phyloP scores from a whole-genome alignment of 2,797 vertebrate species.

The Phaenicophaeus curvirostris region DNA sequence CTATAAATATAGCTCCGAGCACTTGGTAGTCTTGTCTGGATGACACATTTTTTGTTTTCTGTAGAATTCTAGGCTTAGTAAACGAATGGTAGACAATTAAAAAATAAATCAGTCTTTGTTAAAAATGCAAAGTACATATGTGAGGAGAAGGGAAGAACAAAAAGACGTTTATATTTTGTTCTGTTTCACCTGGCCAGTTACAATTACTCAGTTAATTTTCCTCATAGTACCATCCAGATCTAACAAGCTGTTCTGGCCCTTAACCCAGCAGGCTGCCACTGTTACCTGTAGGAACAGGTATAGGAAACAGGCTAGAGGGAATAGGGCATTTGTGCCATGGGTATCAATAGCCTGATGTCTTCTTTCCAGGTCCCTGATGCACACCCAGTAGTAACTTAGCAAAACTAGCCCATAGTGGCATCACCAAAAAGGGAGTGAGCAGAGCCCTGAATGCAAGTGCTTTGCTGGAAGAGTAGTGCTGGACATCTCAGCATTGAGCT shows the following conservation, averaged over 20 bases:
- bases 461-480: neutral
- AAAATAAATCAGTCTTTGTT: neutral
- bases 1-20: neutral
- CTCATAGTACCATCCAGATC: neutral
- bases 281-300: neutral
- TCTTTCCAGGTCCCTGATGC: neutral
- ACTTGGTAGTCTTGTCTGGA: neutral
- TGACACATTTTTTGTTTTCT: neutral
- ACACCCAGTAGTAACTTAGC: neutral
- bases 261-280: neutral
- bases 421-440: neutral
- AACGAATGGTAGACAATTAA: neutral
- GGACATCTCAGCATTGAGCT: neutral
- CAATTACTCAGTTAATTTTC: neutral
- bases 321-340: neutral
- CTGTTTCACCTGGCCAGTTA: neutral
- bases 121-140: neutral
- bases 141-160: neutral
- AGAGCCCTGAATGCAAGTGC: neutral
- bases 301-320: neutral
- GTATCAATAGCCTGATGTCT: neutral
- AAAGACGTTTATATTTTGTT: neutral
- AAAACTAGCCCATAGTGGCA: neutral
- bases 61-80: neutral
- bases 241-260: neutral